Percentiles rank a stretch among this genome's conserved stretches.
phyloP scores from a whole-genome alignment of 2,113 vertebrate species.

The Stomatorhinus ivindoensis region DNA sequence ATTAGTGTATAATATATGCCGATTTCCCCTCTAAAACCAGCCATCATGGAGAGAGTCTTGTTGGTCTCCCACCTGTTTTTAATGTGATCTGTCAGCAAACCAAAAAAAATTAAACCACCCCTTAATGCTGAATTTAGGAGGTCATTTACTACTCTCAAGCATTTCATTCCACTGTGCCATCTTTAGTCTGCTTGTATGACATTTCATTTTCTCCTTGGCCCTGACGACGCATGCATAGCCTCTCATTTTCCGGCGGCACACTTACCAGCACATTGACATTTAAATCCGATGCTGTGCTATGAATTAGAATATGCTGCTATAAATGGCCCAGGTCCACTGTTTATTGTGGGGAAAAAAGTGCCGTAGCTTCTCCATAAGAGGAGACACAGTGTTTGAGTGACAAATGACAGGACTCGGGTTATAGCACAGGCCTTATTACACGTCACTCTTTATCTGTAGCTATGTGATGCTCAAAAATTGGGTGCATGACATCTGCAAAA shows the following conservation, averaged over 20 bases:
- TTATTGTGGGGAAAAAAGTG: neutral
- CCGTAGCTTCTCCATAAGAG: neutral
- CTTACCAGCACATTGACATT: neutral
- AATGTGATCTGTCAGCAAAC: neutral
- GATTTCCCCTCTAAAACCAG: neutral
- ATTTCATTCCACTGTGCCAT: neutral
- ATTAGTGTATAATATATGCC: neutral
- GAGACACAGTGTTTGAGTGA: neutral
- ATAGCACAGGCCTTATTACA: neutral
- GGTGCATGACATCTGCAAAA: neutral
- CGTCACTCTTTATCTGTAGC: neutral
- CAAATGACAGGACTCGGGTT: neutral
- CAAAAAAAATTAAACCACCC: neutral
- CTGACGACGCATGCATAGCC: neutral
- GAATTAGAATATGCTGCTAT: neutral
- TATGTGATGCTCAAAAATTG: neutral
- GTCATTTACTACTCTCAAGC: neutral
- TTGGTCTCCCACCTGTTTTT: neutral
- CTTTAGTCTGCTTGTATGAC: neutral
- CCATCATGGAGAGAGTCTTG: neutral
- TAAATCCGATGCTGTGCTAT: neutral
- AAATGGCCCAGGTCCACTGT: neutral
- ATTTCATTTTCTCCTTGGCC: constrained; percentile 3
- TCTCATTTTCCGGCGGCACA: neutral
- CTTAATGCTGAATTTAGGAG: neutral